Percentiles rank a stretch among this genome's conserved stretches.
These are phyloP conservation scores for Heterochromis multidens DNA, from an alignment of 2,113 vertebrate genomes.

Conservation along the genomic window DNA sequence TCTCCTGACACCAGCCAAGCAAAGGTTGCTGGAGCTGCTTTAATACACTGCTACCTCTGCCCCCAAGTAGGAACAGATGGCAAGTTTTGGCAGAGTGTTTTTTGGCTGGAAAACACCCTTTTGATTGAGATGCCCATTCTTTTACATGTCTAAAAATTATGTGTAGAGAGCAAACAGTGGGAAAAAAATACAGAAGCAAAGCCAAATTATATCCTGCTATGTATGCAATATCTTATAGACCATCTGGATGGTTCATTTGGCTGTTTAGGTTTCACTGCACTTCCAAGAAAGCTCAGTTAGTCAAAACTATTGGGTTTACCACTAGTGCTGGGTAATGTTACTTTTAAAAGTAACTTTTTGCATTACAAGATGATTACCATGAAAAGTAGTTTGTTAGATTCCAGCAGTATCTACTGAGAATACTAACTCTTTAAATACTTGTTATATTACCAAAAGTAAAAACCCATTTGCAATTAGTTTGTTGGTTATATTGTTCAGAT, in stretches of 20 bases:
- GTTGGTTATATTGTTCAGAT: neutral
- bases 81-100: conserved; percentile 52
- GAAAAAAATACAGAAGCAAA: conserved; percentile 34
- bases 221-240: conserved; percentile 58
- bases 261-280: conserved; percentile 28
- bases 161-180: conserved; percentile 34
- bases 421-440: neutral
- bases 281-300: conserved; percentile 22
- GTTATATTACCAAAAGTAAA: neutral
- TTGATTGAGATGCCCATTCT: conserved; percentile 72
- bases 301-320: neutral
- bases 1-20: neutral
- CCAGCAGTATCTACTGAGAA: neutral
- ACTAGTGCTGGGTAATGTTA: neutral
- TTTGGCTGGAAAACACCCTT: conserved; percentile 61
- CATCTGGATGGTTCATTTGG: conserved; percentile 62
- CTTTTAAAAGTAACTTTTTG: neutral
- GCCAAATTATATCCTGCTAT: conserved; percentile 58
- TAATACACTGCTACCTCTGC: conserved; percentile 9
- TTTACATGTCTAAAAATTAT: conserved; percentile 62
- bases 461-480: neutral
- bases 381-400: neutral
- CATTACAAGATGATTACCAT: neutral
- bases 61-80: conserved; percentile 68
- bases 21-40: conserved; percentile 33